Base-by-base conservation (phyloP, 2,113 vertebrate genomes). In the Thunnus maccoyii region DNA sequence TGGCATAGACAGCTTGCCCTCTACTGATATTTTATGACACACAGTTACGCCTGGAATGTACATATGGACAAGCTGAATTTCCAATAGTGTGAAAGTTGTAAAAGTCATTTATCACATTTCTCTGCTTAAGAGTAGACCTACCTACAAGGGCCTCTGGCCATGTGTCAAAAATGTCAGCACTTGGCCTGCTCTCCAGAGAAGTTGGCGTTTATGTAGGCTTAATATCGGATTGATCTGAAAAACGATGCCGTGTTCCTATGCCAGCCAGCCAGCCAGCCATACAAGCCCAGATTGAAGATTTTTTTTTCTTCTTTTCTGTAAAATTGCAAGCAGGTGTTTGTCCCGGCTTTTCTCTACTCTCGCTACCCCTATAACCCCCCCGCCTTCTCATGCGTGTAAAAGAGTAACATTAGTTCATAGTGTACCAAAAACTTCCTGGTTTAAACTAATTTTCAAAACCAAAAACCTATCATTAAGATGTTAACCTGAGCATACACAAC, bases 271-370 rank as follows among this genome's bases (percentile, higher is more conserved):
- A 84, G 86, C 32, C 36, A 41, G 36, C 78, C 84, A 72, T 79
- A 86, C 80, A 66, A 89, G 78, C 80, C 83, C 82, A 89, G 85
- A 89, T 72, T 88, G 65, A 57, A 90, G 90, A 66, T 48, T 79
- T 87, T 82, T 76, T 65, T 78, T 80, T 52, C 9, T 62, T 81
- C 55, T 91, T 91, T 92, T 82, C 65, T 69, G 73, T 85, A 85
- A 93, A 95, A 95, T 95, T 95, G 92, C 91, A 94, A 95, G 92
- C 95, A 95, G 94, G 95, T 95, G 95, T 94, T 94, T 58, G 25
- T 82, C 84, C 82, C 64, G 48, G 82, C 83, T 89, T 88, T 86
- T 72, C 72, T 90, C 78, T 89, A 78, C 66, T 87, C 72, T 68
- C 62, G 69, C 87, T 82, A 72, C 72, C 84, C 61, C 41, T 27